These are phyloP conservation scores for Gavia stellata DNA, from an alignment of 2,113 vertebrate species.

Conservation along the genomic window DNA sequence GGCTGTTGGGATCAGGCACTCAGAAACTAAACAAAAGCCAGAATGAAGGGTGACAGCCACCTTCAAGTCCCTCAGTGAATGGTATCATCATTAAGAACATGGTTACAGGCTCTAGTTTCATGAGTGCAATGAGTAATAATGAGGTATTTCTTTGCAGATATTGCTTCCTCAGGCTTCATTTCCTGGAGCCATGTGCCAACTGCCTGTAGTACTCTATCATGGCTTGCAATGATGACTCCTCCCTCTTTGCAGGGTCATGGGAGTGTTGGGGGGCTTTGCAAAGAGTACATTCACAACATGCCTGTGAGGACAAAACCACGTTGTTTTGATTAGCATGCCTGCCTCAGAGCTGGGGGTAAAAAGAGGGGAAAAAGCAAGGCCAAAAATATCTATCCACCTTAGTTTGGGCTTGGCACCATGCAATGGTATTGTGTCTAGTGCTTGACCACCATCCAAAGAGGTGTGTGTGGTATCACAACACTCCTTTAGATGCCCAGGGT, in stretches of 20 bases:
- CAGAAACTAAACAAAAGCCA: background rate
- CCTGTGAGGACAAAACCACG: rapidly evolving
- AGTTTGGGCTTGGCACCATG: background rate
- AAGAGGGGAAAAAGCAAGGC: background rate
- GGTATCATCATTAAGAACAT: background rate
- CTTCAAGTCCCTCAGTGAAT: background rate
- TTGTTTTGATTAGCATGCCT: background rate
- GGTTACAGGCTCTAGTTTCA: background rate
- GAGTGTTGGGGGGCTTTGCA: background rate
- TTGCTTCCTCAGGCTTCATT: background rate
- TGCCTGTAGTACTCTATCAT: background rate
- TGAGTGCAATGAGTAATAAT: background rate
- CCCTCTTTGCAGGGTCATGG: background rate
- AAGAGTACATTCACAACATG: background rate
- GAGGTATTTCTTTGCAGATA: background rate
- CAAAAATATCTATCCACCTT: background rate
- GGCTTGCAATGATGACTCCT: background rate
- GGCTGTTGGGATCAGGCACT: background rate
- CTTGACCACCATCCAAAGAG: background rate
- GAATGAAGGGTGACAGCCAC: background rate
- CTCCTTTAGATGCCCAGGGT: background rate
- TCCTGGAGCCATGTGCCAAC: background rate
- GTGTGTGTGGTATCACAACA: background rate
- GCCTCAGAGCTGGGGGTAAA: background rate
- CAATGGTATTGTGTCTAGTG: background rate